Evolutionary conservation across 1,140 invertebrate species (phyloP), one percentile per base, ranked within the genome.

Genomic region (Paraescarpia echinospica): DNA sequence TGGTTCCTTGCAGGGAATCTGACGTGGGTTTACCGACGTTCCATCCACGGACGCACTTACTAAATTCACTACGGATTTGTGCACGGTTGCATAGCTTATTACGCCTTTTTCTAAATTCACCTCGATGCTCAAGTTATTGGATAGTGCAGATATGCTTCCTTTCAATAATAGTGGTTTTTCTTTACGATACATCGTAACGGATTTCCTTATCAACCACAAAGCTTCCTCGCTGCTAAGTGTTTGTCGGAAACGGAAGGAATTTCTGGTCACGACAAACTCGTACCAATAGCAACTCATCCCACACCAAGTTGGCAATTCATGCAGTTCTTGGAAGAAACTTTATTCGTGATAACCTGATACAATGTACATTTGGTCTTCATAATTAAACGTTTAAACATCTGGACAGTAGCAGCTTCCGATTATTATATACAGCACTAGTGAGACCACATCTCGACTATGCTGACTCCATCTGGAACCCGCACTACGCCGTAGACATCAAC

Each of bases 1-100:
- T 14, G 95, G 95, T 93, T 96, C 95, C 94, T 96, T 96, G 92
- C 94, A 96, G 27, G 95, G 92, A 27, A 96, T 93, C 92, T 96
- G 95, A 89, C 94, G 94, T 41, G 94, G 95, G n/a, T 94, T 95
- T 6, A 95, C 95, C 35, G 94, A 93, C 5, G 94, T 93, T 18
- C 95, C 95, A 89, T 96, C 95, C 31, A 94, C 93, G 0, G 94
- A 92, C 1, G 95, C 94, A 6, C 93, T 95, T 12, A 95, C 93
- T 14, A 96, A 93, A 93, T 96, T 95, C 12, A 96, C 95, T 33
- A 95, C 93, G 89, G 95, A 94, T 93, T 95, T 95, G 92, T 95
- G 94, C 14, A 95, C 94, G 0, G 95, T 94, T 14, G 95, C 95
- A 93, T 96, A 96, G 91, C 94, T 94, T 35, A 95, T 92, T 6